Evolutionary conservation across 2,888 invertebrate species (phyloP), one percentile per base, ranked within the genome.

Genomic region (Malthinus flaveolus): DNA sequence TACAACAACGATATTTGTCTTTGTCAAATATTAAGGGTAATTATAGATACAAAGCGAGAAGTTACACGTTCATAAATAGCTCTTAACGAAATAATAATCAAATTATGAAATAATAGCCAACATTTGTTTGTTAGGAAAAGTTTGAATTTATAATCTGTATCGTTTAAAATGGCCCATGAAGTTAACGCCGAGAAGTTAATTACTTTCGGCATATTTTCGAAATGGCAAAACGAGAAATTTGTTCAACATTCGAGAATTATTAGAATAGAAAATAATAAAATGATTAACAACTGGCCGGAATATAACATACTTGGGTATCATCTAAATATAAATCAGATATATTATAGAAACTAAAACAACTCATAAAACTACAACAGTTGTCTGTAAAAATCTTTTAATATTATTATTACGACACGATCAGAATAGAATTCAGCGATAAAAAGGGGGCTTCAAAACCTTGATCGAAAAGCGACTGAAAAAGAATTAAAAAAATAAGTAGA

Each of bases 61-160:
- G 10, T 51, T 13, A 13, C 39, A 42, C 39, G 13, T 13, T 42
- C 12, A 5, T 23, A 23, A 23, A 23, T 42, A 15, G 39, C 39
- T 15, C 12, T 23, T 23, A 15, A 5, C 34, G 32, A 42, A 45
- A 56, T 36, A 32, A 32, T 49, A 49, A 32, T 55, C 31, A 48
- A 35, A 46, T 23, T 54, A 31, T 47, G 50, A 49, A 46, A 59
- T 50, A 59, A 59, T 54, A 35, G 49, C 46, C 32, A 56, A 53
- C 56, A 60, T 60, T 60, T 61, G 61, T 61, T 48, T 47, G 49
- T 53, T 61, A 5, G 36, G 35, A 47, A 42, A 39, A 49, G 50
- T 57, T 49, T 61, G 54, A 42, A 45, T 48, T 54, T 57, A 53
- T 61, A 58, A 61, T 61, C 53, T 52, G 61, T 33, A 42, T 58